A percentile compares a stretch with the other conserved stretches of the same genome.
Evolutionary conservation across 2,888 invertebrate species (phyloP).

Genomic region (Ophioninae sp.): DNA sequence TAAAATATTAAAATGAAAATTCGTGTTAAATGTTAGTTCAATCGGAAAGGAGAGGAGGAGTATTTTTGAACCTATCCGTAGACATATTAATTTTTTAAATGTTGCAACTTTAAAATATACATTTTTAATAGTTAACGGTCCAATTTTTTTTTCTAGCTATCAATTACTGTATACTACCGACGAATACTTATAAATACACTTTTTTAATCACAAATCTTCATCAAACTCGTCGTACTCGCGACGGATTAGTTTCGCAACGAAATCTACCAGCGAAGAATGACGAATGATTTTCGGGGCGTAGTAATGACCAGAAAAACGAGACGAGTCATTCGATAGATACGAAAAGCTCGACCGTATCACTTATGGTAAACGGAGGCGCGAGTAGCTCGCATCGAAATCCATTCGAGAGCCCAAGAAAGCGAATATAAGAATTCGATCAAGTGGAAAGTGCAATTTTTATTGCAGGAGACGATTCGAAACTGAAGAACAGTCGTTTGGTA

Average conservation of each 20-base stretch:
- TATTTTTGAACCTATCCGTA: too few species aligned
- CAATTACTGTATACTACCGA: too few species aligned
- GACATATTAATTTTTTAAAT: too few species aligned
- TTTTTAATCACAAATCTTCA: background rate
- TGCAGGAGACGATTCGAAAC: constrained; percentile 44
- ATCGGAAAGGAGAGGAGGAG: too few species aligned
- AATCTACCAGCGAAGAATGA: background rate
- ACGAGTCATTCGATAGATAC: background rate
- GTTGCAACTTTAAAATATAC: too few species aligned
- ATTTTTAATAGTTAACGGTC: too few species aligned
- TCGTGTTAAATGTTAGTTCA: too few species aligned
- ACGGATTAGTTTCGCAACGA: too few species aligned
- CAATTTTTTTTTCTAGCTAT: too few species aligned
- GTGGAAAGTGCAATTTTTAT: constrained; percentile 48
- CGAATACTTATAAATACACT: too few species aligned
- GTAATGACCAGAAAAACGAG: background rate
- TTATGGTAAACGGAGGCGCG: background rate
- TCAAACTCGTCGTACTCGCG: too few species aligned
- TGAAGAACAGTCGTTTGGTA: constrained; percentile 39
- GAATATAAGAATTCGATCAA: constrained; percentile 41
- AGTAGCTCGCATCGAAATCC: constrained; percentile 3
- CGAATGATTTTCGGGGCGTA: background rate
- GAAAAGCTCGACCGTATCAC: constrained; percentile 25
- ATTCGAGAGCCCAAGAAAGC: constrained; percentile 16
- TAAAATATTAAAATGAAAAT: too few species aligned